Percentiles rank a stretch among this genome's conserved stretches.
phyloP scores from a whole-genome alignment of 1,140 invertebrate species.

The Oscheius sp. region DNA sequence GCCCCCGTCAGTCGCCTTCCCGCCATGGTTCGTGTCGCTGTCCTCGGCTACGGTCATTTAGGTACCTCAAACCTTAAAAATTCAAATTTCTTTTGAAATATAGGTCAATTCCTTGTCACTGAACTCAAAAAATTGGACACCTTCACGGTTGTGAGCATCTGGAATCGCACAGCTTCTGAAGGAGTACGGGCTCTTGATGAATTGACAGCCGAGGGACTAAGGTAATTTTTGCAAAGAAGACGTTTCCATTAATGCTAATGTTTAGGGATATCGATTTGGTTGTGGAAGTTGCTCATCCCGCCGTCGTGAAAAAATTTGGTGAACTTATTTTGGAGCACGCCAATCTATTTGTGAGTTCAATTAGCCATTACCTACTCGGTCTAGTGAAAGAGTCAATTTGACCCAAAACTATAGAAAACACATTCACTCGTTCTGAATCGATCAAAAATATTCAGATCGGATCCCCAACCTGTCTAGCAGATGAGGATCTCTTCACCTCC shows the following conservation, averaged over 20 bases:
- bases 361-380: background rate
- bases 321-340: constrained; percentile 63
- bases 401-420: constrained; percentile 17
- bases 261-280: constrained; percentile 66
- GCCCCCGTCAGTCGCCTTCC: too few species aligned
- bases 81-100: constrained; percentile 38
- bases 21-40: constrained; percentile 65
- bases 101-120: constrained; percentile 65
- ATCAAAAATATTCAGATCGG: constrained; percentile 62
- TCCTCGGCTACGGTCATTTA: constrained; percentile 66
- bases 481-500: constrained; percentile 60
- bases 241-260: background rate
- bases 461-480: constrained; percentile 67
- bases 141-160: constrained; percentile 65
- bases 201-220: constrained; percentile 61
- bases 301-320: constrained; percentile 65
- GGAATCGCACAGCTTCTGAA: constrained; percentile 65
- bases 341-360: constrained; percentile 64
- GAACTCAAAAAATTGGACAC: constrained; percentile 57
- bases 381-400: background rate
- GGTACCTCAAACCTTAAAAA: constrained; percentile 54
- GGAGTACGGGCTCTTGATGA: constrained; percentile 52
- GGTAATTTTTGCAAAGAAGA: constrained; percentile 59
- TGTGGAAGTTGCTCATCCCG: constrained; percentile 69
- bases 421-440: background rate